Evolutionary conservation across 1,140 invertebrate species (phyloP).

Genomic region (Epicauta chinensis): DNA sequence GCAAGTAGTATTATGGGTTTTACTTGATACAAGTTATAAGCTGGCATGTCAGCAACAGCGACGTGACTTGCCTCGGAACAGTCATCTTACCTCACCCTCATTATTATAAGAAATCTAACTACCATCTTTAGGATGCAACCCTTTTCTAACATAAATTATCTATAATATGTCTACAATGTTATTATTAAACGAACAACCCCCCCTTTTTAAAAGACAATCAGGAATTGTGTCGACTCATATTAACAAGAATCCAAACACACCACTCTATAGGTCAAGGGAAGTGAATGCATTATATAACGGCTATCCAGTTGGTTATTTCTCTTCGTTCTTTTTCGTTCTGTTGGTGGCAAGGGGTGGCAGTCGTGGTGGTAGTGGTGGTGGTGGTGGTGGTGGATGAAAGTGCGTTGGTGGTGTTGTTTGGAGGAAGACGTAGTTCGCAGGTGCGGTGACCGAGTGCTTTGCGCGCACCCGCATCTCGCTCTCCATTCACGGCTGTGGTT

Average conservation of each 20-base stretch:
- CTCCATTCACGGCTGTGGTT: constrained; percentile 40
- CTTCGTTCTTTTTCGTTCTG: background rate
- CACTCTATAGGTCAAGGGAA: no score
- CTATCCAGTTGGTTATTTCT: no score
- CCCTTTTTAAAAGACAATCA: no score
- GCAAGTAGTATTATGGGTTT: constrained; percentile 28
- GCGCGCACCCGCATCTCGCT: constrained; percentile 45
- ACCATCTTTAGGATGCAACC: background rate
- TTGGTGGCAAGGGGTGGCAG: constrained; percentile 10
- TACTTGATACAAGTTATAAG: constrained; percentile 37
- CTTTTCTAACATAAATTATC: constrained; percentile 14
- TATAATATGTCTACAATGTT: no score
- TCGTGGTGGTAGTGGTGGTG: constrained; percentile 29
- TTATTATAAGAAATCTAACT: background rate
- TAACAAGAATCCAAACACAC: no score
- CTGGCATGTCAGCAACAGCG: constrained; percentile 26
- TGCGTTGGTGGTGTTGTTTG: constrained; percentile 31
- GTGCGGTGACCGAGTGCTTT: constrained; percentile 47
- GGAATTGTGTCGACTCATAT: no score
- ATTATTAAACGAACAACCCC: no score
- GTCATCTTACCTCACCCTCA: constrained; percentile 16
- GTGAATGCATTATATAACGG: no score
- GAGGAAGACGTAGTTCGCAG: constrained; percentile 38
- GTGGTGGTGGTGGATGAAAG: constrained; percentile 42
- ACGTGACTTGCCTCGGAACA: constrained; percentile 32